phyloP scores from a whole-genome alignment of 2,888 invertebrate genomes.

The Sepioteuthis lessoniana region DNA sequence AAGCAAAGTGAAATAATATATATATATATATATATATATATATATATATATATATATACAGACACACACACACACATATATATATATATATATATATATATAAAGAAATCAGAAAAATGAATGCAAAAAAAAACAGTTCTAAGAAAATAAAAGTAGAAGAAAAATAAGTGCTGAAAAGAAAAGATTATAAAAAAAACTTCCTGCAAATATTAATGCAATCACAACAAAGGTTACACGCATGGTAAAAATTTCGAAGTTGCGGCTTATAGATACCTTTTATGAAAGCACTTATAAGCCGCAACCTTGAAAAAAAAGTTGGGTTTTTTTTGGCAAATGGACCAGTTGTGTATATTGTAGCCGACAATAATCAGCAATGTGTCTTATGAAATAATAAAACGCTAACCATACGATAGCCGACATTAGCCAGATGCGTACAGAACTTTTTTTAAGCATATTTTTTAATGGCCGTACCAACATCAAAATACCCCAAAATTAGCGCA shows the following conservation, averaged over 20 bases:
- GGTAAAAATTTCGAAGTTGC: not conserved
- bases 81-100: too few species aligned
- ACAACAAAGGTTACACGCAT: not conserved
- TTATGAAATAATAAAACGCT: not conserved
- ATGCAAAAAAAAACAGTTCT: too few species aligned
- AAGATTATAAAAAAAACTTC: too few species aligned
- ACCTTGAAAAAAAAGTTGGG: not conserved
- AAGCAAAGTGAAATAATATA: too few species aligned
- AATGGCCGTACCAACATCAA: constrained; percentile 33
- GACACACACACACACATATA: too few species aligned
- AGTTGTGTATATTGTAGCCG: constrained; percentile 23
- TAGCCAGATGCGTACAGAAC: constrained; percentile 11
- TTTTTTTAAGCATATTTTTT: not conserved
- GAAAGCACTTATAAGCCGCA: not conserved
- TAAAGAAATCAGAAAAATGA: too few species aligned
- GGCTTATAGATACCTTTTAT: not conserved
- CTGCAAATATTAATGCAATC: too few species aligned
- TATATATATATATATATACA: too few species aligned
- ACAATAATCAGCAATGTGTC: not conserved
- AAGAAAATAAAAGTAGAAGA: too few species aligned
- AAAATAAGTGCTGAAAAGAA: too few species aligned
- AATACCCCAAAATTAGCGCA: constrained; percentile 20
- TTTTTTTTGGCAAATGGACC: not conserved
- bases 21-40: too few species aligned
- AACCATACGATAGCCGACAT: constrained; percentile 33